Evolutionary conservation across 2,888 invertebrate species (phyloP).

Genomic region (Eupithecia dodoneata): DNA sequence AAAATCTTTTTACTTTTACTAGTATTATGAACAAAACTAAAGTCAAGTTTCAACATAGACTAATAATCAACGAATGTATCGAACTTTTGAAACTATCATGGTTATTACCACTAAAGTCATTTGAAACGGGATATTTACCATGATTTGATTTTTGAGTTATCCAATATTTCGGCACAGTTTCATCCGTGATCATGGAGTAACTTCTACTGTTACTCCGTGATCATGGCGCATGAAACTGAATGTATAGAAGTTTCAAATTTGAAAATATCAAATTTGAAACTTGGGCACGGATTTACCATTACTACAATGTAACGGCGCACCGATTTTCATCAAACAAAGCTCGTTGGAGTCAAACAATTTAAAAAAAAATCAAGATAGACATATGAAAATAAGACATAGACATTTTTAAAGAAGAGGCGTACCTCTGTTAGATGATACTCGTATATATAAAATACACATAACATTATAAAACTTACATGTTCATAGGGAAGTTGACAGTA

Average conservation of each 20-base stretch:
- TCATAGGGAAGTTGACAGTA: conserved; percentile 71
- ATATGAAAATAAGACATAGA: not conserved
- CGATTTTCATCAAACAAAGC: not conserved
- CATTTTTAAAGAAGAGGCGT: not conserved
- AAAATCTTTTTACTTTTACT: too few species aligned
- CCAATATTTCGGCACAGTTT: too few species aligned
- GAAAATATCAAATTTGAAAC: not conserved
- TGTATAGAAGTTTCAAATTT: not conserved
- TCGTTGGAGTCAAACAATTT: not conserved
- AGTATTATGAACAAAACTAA: not conserved
- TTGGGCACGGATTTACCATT: not conserved
- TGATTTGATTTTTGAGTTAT: too few species aligned
- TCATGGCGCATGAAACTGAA: too few species aligned
- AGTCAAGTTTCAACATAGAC: not conserved
- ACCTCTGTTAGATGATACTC: not conserved
- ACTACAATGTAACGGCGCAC: not conserved
- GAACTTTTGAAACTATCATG: not conserved
- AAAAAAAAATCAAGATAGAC: not conserved
- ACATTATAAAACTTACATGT: conserved; percentile 56
- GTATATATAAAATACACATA: not conserved
- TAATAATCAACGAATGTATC: not conserved
- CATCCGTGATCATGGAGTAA: too few species aligned
- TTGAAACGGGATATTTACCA: too few species aligned
- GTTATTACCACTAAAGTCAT: too few species aligned
- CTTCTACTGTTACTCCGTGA: too few species aligned